Evolutionary conservation across 2,888 invertebrate genomes (phyloP), one percentile per base, ranked within the genome.

Genomic region (Pollenia griseotomentosa): DNA sequence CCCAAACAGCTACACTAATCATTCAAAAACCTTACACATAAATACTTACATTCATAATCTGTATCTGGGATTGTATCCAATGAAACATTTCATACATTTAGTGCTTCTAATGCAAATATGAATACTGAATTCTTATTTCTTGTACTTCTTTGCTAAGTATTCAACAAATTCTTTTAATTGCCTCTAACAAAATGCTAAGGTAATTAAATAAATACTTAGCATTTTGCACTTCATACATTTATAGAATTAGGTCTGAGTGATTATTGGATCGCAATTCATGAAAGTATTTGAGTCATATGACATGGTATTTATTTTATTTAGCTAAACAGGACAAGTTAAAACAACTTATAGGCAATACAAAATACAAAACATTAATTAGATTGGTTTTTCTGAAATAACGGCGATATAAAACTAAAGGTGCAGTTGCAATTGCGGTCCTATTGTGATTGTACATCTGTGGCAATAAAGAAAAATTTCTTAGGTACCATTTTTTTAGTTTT

Each of bases 141-240:
- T 40, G 40, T 42, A 61, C 8, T 73, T 74, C 33, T 48, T 74
- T 14, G 3, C 71, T 44, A 44, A 71, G 57, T 73, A 46, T 73
- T 63, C 9, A 63, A 63, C 63, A 19, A 75, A 63, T 63, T 63
- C 51, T 61, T 75, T 63, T 46, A 57, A 78, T 57, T 78, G 66
- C 78, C 66, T 78, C 16, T 46, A 46, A 78, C n/a, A n/a, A n/a
- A n/a, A n/a, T n/a, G 48, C 57, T 48, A 14, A 42, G 33, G 59
- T 70, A 79, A 70, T 79, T 79, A 70, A 79, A 79, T 70, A 70
- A 68, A 79, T 70, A 65, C 23, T n/a, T 55, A 44, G 11, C 65
- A 77, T 44, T 65, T 42, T 63, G 11, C 42, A 40, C 16, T 51
- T 75, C 23, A 53, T 63, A 63, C 51, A 19, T 75, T 10, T 75